Evolutionary conservation across 2,797 vertebrate genomes (phyloP).

Genomic region (Lagorchestes hirsutus): DNA sequence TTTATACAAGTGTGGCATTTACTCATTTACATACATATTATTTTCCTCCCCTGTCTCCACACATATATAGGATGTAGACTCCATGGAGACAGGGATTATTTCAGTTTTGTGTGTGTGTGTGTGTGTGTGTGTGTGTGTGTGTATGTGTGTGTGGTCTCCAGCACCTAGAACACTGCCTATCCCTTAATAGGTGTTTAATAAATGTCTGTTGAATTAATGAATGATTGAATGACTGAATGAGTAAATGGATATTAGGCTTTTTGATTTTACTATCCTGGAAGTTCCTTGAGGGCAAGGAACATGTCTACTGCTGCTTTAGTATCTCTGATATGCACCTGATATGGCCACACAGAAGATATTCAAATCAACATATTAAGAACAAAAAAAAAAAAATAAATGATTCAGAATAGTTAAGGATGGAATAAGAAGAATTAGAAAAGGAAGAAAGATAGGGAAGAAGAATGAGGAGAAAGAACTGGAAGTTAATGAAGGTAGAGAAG

Average conservation of each 20-base stretch:
- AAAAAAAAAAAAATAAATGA: conserved; percentile 16
- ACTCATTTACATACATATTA: not conserved
- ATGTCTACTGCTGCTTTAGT: not conserved
- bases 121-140: too few species aligned
- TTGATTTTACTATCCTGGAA: not conserved
- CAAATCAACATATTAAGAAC: conserved; percentile 19
- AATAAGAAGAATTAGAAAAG: not conserved
- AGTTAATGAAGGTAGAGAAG: not conserved
- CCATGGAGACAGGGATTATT: not conserved
- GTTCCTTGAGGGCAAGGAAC: conserved; percentile 2
- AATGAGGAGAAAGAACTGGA: not conserved
- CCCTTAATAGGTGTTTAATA: not conserved
- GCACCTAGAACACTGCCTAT: not conserved
- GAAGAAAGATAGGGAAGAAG: not conserved
- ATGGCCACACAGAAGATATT: conserved; percentile 14
- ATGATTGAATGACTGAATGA: not conserved
- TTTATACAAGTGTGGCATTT: not conserved
- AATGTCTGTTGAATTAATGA: not conserved
- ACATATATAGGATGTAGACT: not conserved
- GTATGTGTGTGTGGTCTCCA: not conserved
- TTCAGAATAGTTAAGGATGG: conserved; percentile 5
- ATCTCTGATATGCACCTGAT: not conserved
- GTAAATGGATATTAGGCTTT: not conserved
- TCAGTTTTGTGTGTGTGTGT: not conserved
- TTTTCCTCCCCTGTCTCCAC: not conserved